phyloP scores from a whole-genome alignment of 2,888 invertebrate genomes.

The Dorcus parallelipipedus region DNA sequence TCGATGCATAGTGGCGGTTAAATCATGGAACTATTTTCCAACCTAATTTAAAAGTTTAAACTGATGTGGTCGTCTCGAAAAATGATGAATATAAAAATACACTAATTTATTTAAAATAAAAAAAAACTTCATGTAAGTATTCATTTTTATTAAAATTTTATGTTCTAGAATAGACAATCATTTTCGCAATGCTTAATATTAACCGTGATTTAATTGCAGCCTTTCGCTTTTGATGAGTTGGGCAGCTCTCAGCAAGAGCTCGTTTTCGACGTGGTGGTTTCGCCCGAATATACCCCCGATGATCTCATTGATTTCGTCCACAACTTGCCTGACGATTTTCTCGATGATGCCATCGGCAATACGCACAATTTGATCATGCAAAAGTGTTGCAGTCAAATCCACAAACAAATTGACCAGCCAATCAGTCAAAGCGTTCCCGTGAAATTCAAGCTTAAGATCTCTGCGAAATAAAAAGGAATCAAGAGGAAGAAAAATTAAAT shows the following conservation, averaged over 20 bases:
- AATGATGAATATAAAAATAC: too few relatives aligned
- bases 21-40: too few relatives aligned
- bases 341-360: slow-evolving; percentile 49
- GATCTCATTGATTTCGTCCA: slow-evolving; percentile 28
- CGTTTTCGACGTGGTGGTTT: neutral
- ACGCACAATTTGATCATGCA: slow-evolving; percentile 50
- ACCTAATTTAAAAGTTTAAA: too few relatives aligned
- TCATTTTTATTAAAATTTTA: too few relatives aligned
- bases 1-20: too few relatives aligned
- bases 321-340: slow-evolving; percentile 39
- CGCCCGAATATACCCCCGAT: slow-evolving; percentile 2
- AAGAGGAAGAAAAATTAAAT: neutral
- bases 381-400: slow-evolving; percentile 47
- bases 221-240: too few relatives aligned
- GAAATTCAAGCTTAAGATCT: slow-evolving; percentile 50
- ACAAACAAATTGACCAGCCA: slow-evolving; percentile 54
- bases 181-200: too few relatives aligned
- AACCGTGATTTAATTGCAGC: too few relatives aligned
- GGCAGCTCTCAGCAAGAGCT: neutral
- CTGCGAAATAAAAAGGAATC: slow-evolving; percentile 37
- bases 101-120: too few relatives aligned
- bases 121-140: too few relatives aligned
- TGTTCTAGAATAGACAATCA: too few relatives aligned
- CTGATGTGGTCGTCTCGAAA: too few relatives aligned
- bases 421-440: slow-evolving; percentile 52